phyloP scores from a whole-genome alignment of 2,888 invertebrate species.

The Sphaerophoria rueppellii region DNA sequence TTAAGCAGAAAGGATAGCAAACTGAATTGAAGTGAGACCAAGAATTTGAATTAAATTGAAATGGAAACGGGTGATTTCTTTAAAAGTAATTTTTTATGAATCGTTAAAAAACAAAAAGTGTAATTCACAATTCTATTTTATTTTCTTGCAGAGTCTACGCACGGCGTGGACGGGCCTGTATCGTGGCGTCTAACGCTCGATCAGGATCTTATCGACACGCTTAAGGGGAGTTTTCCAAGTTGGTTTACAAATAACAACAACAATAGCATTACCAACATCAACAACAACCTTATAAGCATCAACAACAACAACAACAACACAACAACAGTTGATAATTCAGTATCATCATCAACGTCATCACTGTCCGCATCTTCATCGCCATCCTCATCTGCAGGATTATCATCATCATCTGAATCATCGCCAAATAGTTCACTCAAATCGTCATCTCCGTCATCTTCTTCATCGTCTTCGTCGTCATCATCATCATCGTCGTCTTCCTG shows the following conservation, averaged over 20 bases:
- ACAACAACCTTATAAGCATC: constrained; percentile 74
- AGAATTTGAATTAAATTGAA: no score
- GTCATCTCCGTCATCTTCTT: constrained; percentile 48
- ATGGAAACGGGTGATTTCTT: no score
- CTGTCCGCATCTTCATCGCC: constrained; percentile 73
- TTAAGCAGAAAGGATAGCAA: no score
- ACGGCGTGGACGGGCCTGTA: constrained; percentile 89
- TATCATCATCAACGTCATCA: constrained; percentile 75
- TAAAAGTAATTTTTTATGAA: no score
- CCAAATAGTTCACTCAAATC: constrained; percentile 59
- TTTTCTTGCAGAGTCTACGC: constrained; percentile 87
- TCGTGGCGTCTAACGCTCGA: constrained; percentile 97
- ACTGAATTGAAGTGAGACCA: no score
- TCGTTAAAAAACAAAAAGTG: no score
- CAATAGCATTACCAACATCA: constrained; percentile 74
- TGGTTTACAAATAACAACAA: constrained; percentile 86
- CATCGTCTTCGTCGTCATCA: constrained; percentile 74
- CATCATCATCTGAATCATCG: constrained; percentile 54
- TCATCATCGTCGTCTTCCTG: constrained; percentile 63
- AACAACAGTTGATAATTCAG: constrained; percentile 75
- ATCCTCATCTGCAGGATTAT: constrained; percentile 69
- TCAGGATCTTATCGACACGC: constrained; percentile 95
- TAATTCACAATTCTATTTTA: background rate
- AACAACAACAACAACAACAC: constrained; percentile 69
- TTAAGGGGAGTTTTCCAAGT: constrained; percentile 95